Percentiles rank a stretch among this genome's conserved stretches.
phyloP scores from a whole-genome alignment of 2,888 invertebrate species.

The Pogonocherus hispidulus region DNA sequence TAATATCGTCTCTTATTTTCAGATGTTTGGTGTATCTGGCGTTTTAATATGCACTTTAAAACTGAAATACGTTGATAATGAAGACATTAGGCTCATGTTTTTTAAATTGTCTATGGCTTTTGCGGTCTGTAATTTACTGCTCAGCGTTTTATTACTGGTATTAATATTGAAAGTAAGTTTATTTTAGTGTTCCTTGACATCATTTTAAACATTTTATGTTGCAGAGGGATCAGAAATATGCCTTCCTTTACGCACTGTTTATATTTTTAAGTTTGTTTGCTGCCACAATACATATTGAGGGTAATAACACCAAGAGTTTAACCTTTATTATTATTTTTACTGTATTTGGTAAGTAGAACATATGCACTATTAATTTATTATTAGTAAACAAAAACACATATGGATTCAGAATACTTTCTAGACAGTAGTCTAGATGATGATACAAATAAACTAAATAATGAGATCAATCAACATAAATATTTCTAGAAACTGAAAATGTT shows the following conservation, averaged over 20 bases:
- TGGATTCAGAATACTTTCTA: no score
- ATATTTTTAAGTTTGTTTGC: slow-evolving; percentile 60
- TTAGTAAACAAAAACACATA: no score
- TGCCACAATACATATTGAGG: slow-evolving; percentile 60
- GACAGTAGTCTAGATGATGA: no score
- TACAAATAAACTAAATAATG: no score
- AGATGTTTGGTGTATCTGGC: slow-evolving; percentile 59
- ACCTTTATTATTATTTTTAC: slow-evolving; percentile 58
- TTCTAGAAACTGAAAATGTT: no score
- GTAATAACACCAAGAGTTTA: slow-evolving; percentile 55
- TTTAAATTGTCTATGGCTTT: slow-evolving; percentile 61
- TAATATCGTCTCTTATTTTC: slow-evolving; percentile 33
- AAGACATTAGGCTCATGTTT: slow-evolving; percentile 55
- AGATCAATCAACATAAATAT: no score
- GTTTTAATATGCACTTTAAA: slow-evolving; percentile 58
- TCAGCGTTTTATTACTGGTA: slow-evolving; percentile 58
- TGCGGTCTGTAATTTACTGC: slow-evolving; percentile 57
- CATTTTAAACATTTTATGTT: slow-evolving; percentile 46
- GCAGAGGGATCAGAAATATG: slow-evolving; percentile 60
- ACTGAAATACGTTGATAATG: slow-evolving; percentile 54
- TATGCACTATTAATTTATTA: no score
- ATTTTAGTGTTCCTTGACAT: slow-evolving; percentile 5
- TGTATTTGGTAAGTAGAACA: slow-evolving; percentile 55
- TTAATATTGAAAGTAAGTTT: slow-evolving; percentile 57
- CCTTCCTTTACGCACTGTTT: slow-evolving; percentile 58